Evolutionary conservation across 2,797 vertebrate genomes (phyloP), one percentile per base, ranked within the genome.

Genomic region (Mareca penelope): DNA sequence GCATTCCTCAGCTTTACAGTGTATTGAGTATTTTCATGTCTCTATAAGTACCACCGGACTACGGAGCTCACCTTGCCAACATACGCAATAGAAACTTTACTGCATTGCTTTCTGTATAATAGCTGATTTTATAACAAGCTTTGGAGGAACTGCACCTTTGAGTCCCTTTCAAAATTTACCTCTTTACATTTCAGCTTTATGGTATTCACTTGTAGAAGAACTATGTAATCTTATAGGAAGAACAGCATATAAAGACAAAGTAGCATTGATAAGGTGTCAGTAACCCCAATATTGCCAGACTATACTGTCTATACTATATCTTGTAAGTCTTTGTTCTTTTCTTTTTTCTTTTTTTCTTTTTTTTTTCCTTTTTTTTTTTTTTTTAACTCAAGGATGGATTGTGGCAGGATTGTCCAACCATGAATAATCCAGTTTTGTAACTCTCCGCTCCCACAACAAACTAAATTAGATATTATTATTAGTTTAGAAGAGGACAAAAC

Each of bases 401-500:
- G 44, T 64, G 61, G 8, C 69, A 68, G 37, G 29, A 3, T 35
- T 55, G 61, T 33, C 50, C 23, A 55, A 2, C 28, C 10, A 13
- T 12, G 29, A 68, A 48, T 44, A 64, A 8, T 35, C 19, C 22
- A 10, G 7, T 46, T 92, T 11, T 83, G 40, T 79, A 76, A 48
- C 26, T 55, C 24, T 39, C 21, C 7, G 31, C 21, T 64, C 12
- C 12, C 15, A 2, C 28, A 59, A 37, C 28, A 26, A 65, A 15
- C 59, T 87, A 60, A 10, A 42, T 83, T 78, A 29, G 21, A 37
- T 60, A 0, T 81, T 83, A 82, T 82, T 89, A 63, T 67, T 69
- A 6, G 16, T 71, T 91, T 67, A 76, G 56, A 48, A 67, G 48
- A 81, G 78, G 46, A 76, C 60, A 64, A 53, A 70, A 85, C 39